phyloP scores from a whole-genome alignment of 2,888 invertebrate species.

The Toxonevra muliebris region DNA sequence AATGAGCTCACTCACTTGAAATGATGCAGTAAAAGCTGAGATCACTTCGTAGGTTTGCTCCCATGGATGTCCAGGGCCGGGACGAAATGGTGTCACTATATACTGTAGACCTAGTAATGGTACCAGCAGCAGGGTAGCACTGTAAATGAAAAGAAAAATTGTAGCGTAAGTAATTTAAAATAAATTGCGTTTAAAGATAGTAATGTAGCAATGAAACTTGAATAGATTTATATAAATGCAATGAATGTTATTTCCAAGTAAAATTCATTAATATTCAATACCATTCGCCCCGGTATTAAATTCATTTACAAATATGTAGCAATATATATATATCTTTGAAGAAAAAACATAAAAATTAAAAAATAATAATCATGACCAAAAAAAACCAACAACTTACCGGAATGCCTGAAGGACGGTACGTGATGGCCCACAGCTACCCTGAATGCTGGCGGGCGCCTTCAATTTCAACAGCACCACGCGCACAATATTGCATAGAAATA shows the following conservation, averaged over 20 bases:
- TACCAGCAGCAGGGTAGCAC: conserved; percentile 88
- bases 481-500: conserved; percentile 90
- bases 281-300: too few relatives aligned
- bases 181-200: too few relatives aligned
- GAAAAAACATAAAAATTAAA: too few relatives aligned
- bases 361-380: too few relatives aligned
- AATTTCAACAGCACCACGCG: conserved; percentile 85
- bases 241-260: too few relatives aligned
- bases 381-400: conserved; percentile 67
- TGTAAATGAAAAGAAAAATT: conserved; percentile 51
- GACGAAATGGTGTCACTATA: conserved; percentile 86
- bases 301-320: too few relatives aligned
- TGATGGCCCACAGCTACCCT: conserved; percentile 71
- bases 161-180: neutral
- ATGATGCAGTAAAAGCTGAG: conserved; percentile 86
- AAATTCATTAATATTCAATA: too few relatives aligned
- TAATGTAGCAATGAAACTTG: too few relatives aligned
- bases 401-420: conserved; percentile 80
- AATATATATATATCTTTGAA: too few relatives aligned
- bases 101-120: conserved; percentile 92
- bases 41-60: conserved; percentile 84
- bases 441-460: conserved; percentile 74
- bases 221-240: too few relatives aligned
- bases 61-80: conserved; percentile 74
- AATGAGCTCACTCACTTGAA: conserved; percentile 73